Conservation (phyloP, 1,140 invertebrate species). For the Wasmannia auropunctata region DNA sequence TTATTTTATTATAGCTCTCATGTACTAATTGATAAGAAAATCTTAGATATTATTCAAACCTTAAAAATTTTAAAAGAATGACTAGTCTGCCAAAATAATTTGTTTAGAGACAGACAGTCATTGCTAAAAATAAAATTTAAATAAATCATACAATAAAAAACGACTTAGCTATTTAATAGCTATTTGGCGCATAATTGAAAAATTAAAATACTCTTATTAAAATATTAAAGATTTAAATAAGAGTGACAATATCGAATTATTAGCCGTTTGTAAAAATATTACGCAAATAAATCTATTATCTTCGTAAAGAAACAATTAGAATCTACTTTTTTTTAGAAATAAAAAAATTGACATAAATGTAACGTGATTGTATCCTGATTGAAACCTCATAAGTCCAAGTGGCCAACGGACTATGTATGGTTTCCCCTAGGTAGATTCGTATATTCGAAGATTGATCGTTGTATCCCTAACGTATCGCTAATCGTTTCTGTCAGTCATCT, state of each 20-base stretch:
- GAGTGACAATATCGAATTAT: not conserved
- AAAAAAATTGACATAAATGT: not conserved
- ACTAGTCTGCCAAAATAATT: conserved; percentile 11
- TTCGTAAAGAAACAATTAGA: not conserved
- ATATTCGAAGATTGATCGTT: conserved; percentile 58
- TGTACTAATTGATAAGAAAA: not conserved
- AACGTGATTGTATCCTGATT: not conserved
- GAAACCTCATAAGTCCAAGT: conserved; percentile 15
- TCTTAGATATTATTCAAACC: not conserved
- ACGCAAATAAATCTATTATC: not conserved
- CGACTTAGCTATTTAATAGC: not conserved
- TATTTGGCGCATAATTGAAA: not conserved
- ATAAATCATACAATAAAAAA: not conserved
- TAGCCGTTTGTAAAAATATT: not conserved
- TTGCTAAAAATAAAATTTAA: conserved; percentile 17
- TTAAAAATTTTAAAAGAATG: conserved; percentile 1
- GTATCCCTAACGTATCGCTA: conserved; percentile 71
- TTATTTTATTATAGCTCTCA: not conserved
- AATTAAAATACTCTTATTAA: conserved; percentile 11
- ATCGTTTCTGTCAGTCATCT: conserved; percentile 80
- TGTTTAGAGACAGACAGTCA: not conserved
- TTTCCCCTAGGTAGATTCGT: conserved; percentile 25
- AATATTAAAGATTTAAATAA: too few species aligned
- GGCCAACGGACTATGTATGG: not conserved
- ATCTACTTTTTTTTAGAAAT: not conserved